Evolutionary conservation across 2,888 invertebrate species (phyloP), one percentile per base, ranked within the genome.

Genomic region (Drosophila rellima): DNA sequence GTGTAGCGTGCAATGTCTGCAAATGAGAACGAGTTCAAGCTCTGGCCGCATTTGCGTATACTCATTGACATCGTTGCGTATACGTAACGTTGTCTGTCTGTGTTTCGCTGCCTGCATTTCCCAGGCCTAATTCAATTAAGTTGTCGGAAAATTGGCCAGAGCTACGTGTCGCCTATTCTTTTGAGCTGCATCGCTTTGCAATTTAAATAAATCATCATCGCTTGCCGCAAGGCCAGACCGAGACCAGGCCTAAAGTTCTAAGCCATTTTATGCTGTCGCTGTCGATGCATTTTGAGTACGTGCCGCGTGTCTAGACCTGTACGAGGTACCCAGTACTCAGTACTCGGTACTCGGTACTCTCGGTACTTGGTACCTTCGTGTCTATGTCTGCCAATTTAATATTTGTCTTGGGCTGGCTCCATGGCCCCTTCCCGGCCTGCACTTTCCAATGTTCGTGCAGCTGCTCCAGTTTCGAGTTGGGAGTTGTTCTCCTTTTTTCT

Each of bases 141-240:
- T 73, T 87, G 83, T 84, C 78, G 81, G 70, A 66, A 78, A 87
- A 83, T 83, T 83, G 87, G 72, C 77, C 52, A 31, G 29, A 33
- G 45, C 65, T 84, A 87, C 82, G 86, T 83, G 82, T 74, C 65
- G 74, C 61, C 64, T 62, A 59, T 73, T 77, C 56, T 64, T 40
- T 48, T n/a, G 54, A 42, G 68, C 70, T 61, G 45, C 48, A 63
- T 75, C 76, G 79, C 69, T 80, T 78, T 82, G 86, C 87, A 91
- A 91, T 91, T 91, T 90, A 84, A 90, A 91, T 91, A 91, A 91
- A 91, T 91, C 91, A 90, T 88, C 84, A 83, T 73, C 78, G 80
- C 66, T 57, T 70, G 65, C 73, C 70, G 10, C 52, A 18, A 47
- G 54, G 33, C 44, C 33, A 37, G 39, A 45, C 33, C 11, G 7